Percentiles rank a stretch among this genome's conserved stretches.
Conservation (phyloP, 2,113 vertebrate genomes). For the Capricornis sumatraensis region DNA sequence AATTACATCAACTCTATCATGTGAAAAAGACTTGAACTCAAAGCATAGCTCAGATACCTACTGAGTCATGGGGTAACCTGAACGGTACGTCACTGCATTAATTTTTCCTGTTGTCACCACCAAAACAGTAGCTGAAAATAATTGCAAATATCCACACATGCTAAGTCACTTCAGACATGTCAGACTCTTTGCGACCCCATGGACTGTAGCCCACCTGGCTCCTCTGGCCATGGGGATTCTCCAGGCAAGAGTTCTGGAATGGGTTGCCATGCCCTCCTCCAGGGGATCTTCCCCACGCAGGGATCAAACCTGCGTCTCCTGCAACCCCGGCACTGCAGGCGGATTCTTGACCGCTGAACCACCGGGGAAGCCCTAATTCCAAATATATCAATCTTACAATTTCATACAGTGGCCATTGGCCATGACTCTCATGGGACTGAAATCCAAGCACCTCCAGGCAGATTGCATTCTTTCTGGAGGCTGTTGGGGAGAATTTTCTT, state of each 20-base stretch:
- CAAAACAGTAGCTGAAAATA: background rate
- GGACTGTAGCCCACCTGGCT: background rate
- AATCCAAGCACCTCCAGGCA: background rate
- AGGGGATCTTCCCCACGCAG: background rate
- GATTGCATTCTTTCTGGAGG: background rate
- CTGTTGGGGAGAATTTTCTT: background rate
- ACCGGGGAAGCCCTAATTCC: background rate
- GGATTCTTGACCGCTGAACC: background rate
- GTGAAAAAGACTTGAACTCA: background rate
- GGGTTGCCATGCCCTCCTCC: background rate
- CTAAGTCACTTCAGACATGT: background rate
- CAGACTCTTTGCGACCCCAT: background rate
- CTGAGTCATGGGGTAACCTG: background rate
- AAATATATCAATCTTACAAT: background rate
- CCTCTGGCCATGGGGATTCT: background rate
- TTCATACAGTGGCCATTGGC: background rate
- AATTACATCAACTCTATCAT: background rate
- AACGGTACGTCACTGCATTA: background rate
- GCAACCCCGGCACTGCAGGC: background rate
- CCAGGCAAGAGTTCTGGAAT: background rate
- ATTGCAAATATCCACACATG: accelerated
- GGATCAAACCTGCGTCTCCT: background rate
- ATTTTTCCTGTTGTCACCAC: background rate
- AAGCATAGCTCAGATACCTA: background rate
- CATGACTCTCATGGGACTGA: background rate